Conservation (phyloP, 2,113 vertebrate species). For the Saccopteryx bilineata region DNA sequence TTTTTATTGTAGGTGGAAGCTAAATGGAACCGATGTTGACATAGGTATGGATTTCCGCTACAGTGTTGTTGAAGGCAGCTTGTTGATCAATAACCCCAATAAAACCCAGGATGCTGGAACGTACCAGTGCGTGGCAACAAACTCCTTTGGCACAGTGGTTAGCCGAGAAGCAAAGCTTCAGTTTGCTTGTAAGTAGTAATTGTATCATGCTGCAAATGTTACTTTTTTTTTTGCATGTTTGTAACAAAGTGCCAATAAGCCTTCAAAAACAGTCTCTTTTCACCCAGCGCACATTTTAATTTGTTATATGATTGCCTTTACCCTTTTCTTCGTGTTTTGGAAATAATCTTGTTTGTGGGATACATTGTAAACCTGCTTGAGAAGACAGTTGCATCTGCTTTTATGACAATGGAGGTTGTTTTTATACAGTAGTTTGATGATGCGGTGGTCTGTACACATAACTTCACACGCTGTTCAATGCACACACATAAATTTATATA, state of each 20-base stretch:
- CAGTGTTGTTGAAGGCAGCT: constrained; percentile 94
- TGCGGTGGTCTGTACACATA: background rate
- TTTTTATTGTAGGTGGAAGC: constrained; percentile 94
- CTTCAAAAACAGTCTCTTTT: background rate
- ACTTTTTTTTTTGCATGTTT: background rate
- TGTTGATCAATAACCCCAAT: constrained; percentile 95
- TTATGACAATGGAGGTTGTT: background rate
- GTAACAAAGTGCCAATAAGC: background rate
- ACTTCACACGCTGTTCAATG: background rate
- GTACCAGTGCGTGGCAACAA: constrained; percentile 97
- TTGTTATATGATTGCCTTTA: background rate
- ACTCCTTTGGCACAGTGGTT: constrained; percentile 95
- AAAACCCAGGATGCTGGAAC: constrained; percentile 94
- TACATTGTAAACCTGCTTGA: background rate
- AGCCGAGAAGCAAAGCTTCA: constrained; percentile 96
- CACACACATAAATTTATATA: background rate
- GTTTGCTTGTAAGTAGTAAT: constrained; percentile 96
- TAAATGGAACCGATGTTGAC: constrained; percentile 94
- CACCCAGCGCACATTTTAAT: background rate
- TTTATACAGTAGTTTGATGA: background rate
- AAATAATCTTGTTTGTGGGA: constrained; percentile 21
- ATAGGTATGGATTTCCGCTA: constrained; percentile 93
- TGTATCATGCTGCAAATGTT: background rate
- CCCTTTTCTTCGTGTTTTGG: background rate
- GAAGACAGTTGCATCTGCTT: background rate